These are phyloP conservation scores for Pantherophis guttatus DNA, from an alignment of 2,113 vertebrate genomes.

Conservation along the genomic window DNA sequence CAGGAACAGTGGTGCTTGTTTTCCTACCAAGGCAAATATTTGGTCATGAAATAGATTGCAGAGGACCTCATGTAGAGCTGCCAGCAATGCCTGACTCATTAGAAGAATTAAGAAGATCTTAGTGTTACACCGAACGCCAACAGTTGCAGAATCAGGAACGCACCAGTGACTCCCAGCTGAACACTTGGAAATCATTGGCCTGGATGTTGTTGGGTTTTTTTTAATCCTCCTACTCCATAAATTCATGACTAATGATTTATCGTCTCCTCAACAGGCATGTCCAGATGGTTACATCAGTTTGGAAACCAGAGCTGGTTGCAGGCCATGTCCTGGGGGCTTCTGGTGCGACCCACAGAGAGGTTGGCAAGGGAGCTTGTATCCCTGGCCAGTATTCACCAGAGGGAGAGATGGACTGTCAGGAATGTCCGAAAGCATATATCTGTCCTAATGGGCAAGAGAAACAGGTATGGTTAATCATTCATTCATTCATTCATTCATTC, in stretches of 20 bases:
- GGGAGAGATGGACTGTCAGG: constrained; percentile 71
- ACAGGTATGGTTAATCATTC: constrained; percentile 57
- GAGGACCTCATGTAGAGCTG: neutral
- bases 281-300: constrained; percentile 75
- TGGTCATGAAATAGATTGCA: neutral
- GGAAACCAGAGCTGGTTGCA: constrained; percentile 74
- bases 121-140: neutral
- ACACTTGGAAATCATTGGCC: neutral
- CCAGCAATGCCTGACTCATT: fast-evolving
- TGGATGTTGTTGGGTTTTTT: neutral
- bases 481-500: neutral
- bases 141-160: neutral
- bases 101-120: neutral
- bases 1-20: neutral
- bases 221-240: neutral
- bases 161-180: neutral
- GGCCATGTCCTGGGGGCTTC: constrained; percentile 77
- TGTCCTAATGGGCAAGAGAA: constrained; percentile 72
- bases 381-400: constrained; percentile 76
- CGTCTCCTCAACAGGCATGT: constrained; percentile 69
- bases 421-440: constrained; percentile 72
- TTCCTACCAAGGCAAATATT: neutral
- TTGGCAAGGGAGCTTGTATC: constrained; percentile 65
- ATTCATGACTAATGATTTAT: neutral
- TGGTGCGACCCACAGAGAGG: constrained; percentile 69